Conservation (phyloP, 2,888 invertebrate species). For the Limenitis camilla region DNA sequence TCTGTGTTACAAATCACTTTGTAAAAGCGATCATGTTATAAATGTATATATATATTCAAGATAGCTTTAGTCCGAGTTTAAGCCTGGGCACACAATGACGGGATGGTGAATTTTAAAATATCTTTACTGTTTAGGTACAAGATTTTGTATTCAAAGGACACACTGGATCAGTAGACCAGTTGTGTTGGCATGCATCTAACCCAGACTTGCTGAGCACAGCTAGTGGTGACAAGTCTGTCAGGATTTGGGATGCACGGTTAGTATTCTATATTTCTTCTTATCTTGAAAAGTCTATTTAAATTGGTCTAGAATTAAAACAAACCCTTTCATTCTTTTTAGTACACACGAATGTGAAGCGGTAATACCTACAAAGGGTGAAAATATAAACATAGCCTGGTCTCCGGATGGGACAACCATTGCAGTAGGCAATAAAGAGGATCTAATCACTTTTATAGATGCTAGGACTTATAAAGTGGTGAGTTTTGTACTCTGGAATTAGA, state of each 20-base stretch:
- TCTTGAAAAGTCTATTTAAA: no score
- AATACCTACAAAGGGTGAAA: constrained; percentile 95
- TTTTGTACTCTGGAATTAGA: no score
- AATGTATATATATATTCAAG: no score
- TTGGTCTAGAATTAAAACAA: no score
- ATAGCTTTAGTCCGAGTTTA: constrained; percentile 96
- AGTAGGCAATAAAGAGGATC: constrained; percentile 98
- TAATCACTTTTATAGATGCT: constrained; percentile 96
- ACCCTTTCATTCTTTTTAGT: constrained; percentile 45
- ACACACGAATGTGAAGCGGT: constrained; percentile 90
- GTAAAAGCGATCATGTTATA: no score
- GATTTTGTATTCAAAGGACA: constrained; percentile 94
- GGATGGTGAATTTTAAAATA: no score
- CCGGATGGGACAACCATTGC: constrained; percentile 97
- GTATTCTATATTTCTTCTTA: neutral
- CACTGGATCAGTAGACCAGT: constrained; percentile 97
- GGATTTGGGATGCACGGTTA: constrained; percentile 94
- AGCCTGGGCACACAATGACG: constrained; percentile 90
- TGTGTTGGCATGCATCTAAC: constrained; percentile 97
- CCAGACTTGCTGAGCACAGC: constrained; percentile 95
- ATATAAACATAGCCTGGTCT: constrained; percentile 99
- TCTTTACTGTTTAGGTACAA: constrained; percentile 76
- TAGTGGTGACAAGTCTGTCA: constrained; percentile 96
- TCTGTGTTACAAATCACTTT: no score
- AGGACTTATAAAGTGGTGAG: constrained; percentile 84